Evolutionary conservation across 2,888 invertebrate genomes (phyloP), one percentile per base, ranked within the genome.

Genomic region (Caenorhabditis sp.): DNA sequence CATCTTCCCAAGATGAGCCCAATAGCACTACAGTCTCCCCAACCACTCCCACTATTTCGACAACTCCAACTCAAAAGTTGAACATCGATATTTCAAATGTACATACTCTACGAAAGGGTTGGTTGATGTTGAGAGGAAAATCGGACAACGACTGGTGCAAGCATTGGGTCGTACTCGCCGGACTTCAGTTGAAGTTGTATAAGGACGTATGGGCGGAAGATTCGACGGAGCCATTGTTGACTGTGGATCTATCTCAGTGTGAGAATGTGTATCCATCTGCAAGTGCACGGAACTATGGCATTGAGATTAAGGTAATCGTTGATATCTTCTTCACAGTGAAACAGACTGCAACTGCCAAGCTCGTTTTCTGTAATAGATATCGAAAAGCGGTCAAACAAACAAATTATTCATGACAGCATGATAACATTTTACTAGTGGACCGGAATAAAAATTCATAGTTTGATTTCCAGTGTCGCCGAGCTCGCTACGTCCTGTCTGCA

Each of bases 201-300:
- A 92, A 89, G 89, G 92, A 92, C 75, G 91, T 91, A 5, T 92
- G 91, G 92, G 88, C 88, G 2, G 92, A 92, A 73, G 92, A 91
- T 61, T 85, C 87, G n/a, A 86, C 86, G 12, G 88, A 90, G 63
- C 89, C 92, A 8, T 76, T 86, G 19, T 59, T 92, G 4, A 84
- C 87, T 22, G 88, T 92, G 12, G 92, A 92, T 77, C 70, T 92
- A 73, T 80, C 88, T 7, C 90, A 91, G 26, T 92, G 92, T 73
- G 90, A 90, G 51, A 90, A 89, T 64, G 91, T 92, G 19, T 90
- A 91, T 76, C 92, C 92, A 16, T 87, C 88, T 14, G 90, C 90
- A 0, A 84, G 87, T 19, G 88, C 91, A 2, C 82, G 89, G 41
- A 90, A 91, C 73, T 92, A 92, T 76, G 92, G 92, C 47, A 91